Conservation (phyloP, 1,140 invertebrate species). For the Achroia grisella region DNA sequence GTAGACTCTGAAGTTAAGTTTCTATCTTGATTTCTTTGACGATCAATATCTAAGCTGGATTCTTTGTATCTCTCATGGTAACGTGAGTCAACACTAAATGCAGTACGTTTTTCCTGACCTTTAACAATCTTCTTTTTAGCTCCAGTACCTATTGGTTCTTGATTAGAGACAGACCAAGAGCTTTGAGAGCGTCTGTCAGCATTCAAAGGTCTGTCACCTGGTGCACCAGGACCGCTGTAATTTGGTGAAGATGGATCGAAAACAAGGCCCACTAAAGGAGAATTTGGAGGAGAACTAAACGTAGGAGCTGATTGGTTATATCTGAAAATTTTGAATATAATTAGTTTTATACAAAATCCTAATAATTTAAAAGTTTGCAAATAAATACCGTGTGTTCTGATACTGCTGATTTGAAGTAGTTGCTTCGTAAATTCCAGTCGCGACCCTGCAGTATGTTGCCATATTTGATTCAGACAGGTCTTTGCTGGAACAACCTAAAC, state of each 20-base stretch:
- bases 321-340: conserved; percentile 29
- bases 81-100: conserved; percentile 40
- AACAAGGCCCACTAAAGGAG: conserved; percentile 53
- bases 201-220: conserved; percentile 36
- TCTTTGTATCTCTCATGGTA: conserved; percentile 57
- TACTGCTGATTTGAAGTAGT: conserved; percentile 42
- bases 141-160: conserved; percentile 62
- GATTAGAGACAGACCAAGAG: conserved; percentile 52
- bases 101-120: conserved; percentile 53
- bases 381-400: conserved; percentile 41
- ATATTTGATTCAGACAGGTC: conserved; percentile 43
- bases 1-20: conserved; percentile 57
- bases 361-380: background rate
- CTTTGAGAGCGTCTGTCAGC: conserved; percentile 45
- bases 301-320: conserved; percentile 48
- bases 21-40: conserved; percentile 47
- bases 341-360: background rate
- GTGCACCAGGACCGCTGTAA: conserved; percentile 40
- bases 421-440: conserved; percentile 44
- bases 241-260: conserved; percentile 52
- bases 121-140: conserved; percentile 66
- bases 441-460: conserved; percentile 42
- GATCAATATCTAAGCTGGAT: conserved; percentile 37
- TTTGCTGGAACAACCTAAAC: conserved; percentile 41
- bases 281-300: conserved; percentile 62